These are phyloP conservation scores for Baronia brevicornis DNA, from an alignment of 2,888 invertebrate species.

Conservation along the genomic window DNA sequence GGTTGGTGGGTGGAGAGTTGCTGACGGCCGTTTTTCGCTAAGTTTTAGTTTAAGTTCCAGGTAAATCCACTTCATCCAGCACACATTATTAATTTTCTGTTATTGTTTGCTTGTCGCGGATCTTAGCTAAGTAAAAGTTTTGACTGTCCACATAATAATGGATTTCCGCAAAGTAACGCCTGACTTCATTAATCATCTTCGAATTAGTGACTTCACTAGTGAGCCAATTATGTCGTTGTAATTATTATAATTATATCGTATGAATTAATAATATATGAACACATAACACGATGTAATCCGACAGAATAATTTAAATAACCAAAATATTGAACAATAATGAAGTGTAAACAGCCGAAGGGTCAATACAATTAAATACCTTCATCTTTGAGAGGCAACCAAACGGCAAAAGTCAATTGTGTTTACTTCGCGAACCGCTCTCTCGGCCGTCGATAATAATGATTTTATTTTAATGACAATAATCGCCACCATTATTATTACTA, in stretches of 20 bases:
- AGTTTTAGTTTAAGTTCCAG: too few relatives aligned
- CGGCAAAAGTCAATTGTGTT: constrained; percentile 72
- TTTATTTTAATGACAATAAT: constrained; percentile 61
- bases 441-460: constrained; percentile 55
- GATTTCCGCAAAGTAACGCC: too few relatives aligned
- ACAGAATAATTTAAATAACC: not conserved
- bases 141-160: too few relatives aligned
- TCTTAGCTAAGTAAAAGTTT: too few relatives aligned
- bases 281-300: too few relatives aligned
- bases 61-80: too few relatives aligned
- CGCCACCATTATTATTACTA: constrained; percentile 58
- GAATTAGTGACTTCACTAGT: too few relatives aligned
- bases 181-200: too few relatives aligned
- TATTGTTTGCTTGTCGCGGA: too few relatives aligned
- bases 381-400: constrained; percentile 65
- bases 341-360: constrained; percentile 53
- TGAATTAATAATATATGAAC: not conserved
- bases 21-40: too few relatives aligned
- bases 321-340: constrained; percentile 37
- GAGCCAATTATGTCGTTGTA: not conserved
- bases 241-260: not conserved
- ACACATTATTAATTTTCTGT: too few relatives aligned
- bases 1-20: too few relatives aligned
- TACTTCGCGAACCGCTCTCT: constrained; percentile 60
- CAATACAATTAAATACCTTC: constrained; percentile 62